These are phyloP conservation scores for Nycticebus coucang DNA, from an alignment of 2,113 vertebrate genomes.

Conservation along the genomic window DNA sequence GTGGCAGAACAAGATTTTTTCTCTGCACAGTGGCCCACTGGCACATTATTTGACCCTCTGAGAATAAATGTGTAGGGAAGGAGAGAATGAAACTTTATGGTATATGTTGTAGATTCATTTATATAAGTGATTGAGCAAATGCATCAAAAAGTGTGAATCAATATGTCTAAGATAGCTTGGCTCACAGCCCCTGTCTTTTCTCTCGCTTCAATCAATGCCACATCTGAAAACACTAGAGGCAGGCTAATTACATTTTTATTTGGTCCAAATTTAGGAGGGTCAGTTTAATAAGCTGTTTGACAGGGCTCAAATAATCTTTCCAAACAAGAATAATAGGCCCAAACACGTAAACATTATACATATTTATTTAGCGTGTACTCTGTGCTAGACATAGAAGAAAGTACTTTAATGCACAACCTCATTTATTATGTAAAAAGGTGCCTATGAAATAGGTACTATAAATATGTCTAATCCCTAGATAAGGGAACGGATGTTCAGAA, in stretches of 20 bases:
- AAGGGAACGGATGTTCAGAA: neutral
- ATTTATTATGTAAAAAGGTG: neutral
- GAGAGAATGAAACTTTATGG: constrained; percentile 33
- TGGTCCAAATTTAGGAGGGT: constrained; percentile 53
- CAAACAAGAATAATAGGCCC: constrained; percentile 19
- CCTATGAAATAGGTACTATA: neutral
- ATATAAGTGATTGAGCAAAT: constrained; percentile 48
- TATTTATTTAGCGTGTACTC: constrained; percentile 52
- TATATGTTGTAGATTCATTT: constrained; percentile 44
- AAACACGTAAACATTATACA: constrained; percentile 27
- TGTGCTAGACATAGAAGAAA: neutral
- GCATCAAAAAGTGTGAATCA: constrained; percentile 47
- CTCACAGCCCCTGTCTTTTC: neutral
- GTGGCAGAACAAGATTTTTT: neutral
- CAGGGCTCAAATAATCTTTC: constrained; percentile 44
- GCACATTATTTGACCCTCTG: neutral
- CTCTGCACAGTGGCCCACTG: neutral
- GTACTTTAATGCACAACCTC: neutral
- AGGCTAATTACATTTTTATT: constrained; percentile 66
- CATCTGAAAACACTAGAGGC: constrained; percentile 56
- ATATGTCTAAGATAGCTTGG: constrained; percentile 52
- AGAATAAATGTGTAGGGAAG: constrained; percentile 19
- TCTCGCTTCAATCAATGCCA: constrained; percentile 60
- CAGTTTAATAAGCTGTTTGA: constrained; percentile 60
- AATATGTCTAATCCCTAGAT: neutral